Conservation (phyloP, 1,140 invertebrate species). For the Diploscapter pachys region DNA sequence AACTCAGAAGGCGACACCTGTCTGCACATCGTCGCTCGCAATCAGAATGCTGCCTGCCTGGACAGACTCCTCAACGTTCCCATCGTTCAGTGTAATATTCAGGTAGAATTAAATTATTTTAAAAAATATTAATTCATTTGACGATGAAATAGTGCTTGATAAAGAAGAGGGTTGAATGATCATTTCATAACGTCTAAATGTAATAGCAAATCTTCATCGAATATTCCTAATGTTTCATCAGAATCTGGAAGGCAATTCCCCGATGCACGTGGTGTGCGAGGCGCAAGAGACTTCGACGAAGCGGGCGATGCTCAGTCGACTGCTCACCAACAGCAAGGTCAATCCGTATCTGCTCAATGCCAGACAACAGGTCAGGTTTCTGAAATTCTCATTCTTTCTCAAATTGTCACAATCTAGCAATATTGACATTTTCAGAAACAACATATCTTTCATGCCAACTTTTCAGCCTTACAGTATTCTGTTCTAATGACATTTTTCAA, state of each 20-base stretch:
- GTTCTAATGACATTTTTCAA: no score
- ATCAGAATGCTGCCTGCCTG: slow-evolving; percentile 21
- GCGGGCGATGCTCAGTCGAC: slow-evolving; percentile 15
- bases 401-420: no score
- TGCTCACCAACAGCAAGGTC: slow-evolving; percentile 14
- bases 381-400: no score
- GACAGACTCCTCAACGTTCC: slow-evolving; percentile 21
- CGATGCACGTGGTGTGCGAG: slow-evolving; percentile 3
- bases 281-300: neutral
- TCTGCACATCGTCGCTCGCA: slow-evolving; percentile 22
- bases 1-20: slow-evolving; percentile 17
- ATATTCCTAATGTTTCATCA: slow-evolving; percentile 5
- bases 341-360: slow-evolving; percentile 14
- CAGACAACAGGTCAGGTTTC: neutral
- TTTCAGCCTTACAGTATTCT: no score
- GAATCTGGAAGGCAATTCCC: neutral
- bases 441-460: no score
- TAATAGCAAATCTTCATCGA: no score
- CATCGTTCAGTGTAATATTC: slow-evolving; percentile 8
- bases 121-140: no score
- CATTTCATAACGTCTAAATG: no score
- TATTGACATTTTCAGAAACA: no score
- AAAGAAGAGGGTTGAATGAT: neutral
- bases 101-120: no score
- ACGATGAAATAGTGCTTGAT: neutral